A percentile compares a stretch with the other conserved stretches of the same genome.
These are phyloP conservation scores for Macaca fascicularis DNA, from an alignment of 2,113 vertebrate genomes.

Conservation along the genomic window DNA sequence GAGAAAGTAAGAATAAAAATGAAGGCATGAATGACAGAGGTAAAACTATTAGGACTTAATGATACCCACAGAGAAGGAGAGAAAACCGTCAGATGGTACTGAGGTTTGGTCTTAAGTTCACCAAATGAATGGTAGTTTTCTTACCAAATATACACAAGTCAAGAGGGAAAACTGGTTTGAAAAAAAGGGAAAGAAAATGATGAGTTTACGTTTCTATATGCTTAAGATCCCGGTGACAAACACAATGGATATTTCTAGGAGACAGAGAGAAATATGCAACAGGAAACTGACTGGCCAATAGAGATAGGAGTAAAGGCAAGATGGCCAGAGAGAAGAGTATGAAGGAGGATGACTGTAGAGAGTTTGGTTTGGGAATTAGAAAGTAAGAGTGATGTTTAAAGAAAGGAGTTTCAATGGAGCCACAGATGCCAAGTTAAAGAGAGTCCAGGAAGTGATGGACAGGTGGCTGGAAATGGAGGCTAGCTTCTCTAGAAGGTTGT, in stretches of 20 bases:
- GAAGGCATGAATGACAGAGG: neutral
- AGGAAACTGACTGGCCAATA: neutral
- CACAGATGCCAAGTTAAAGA: neutral
- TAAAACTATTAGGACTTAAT: neutral
- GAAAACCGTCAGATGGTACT: neutral
- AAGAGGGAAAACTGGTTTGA: neutral
- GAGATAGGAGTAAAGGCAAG: neutral
- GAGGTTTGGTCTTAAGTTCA: neutral
- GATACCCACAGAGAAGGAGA: neutral
- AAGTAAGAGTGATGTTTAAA: neutral
- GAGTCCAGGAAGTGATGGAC: neutral
- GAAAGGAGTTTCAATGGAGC: neutral
- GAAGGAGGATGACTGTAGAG: neutral
- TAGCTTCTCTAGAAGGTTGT: neutral
- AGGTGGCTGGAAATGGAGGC: neutral
- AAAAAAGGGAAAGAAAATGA: neutral
- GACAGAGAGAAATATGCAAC: neutral
- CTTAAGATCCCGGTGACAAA: neutral
- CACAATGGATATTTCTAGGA: neutral
- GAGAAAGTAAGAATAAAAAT: neutral
- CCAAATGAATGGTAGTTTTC: neutral
- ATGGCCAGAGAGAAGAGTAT: neutral
- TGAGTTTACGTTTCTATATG: neutral
- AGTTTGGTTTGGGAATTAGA: neutral
- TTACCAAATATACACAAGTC: neutral